Evolutionary conservation across 2,113 vertebrate species (phyloP).

Genomic region (Pelusios castaneus): DNA sequence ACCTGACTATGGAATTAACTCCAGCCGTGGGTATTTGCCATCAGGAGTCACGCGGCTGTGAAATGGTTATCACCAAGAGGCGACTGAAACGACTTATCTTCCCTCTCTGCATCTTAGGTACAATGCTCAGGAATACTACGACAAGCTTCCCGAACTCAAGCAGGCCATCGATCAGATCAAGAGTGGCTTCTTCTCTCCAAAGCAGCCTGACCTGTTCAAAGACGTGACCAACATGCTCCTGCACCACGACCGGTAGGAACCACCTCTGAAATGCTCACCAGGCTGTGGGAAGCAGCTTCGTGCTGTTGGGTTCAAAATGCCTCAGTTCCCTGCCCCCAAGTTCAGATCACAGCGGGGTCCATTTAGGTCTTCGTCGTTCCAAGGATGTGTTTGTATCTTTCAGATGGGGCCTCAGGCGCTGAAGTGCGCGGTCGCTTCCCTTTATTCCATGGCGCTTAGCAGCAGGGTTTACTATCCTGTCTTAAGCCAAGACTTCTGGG

Average conservation of each 20-base stretch:
- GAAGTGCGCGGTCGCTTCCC: not conserved
- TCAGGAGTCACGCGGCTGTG: not conserved
- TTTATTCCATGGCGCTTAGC: not conserved
- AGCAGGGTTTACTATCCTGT: not conserved
- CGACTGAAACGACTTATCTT: not conserved
- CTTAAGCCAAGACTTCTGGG: not conserved
- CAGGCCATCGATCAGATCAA: slow-evolving; percentile 91
- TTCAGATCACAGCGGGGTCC: not conserved
- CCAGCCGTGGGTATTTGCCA: not conserved
- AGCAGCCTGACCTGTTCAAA: slow-evolving; percentile 89
- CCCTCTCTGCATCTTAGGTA: slow-evolving; percentile 78
- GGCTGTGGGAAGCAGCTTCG: not conserved
- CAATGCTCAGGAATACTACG: slow-evolving; percentile 87
- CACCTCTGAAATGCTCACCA: rapidly evolving
- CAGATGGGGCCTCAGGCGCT: not conserved
- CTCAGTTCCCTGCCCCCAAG: not conserved
- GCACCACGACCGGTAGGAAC: slow-evolving; percentile 88
- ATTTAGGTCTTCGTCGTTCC: not conserved
- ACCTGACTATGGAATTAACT: not conserved
- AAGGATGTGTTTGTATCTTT: not conserved
- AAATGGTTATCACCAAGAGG: not conserved
- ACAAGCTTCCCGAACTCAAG: slow-evolving; percentile 88
- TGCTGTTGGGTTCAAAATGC: not conserved
- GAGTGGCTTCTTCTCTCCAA: slow-evolving; percentile 89
- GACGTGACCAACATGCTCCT: slow-evolving; percentile 94